Evolutionary conservation across 2,797 vertebrate species (phyloP).

Genomic region (Sciaenops ocellatus): DNA sequence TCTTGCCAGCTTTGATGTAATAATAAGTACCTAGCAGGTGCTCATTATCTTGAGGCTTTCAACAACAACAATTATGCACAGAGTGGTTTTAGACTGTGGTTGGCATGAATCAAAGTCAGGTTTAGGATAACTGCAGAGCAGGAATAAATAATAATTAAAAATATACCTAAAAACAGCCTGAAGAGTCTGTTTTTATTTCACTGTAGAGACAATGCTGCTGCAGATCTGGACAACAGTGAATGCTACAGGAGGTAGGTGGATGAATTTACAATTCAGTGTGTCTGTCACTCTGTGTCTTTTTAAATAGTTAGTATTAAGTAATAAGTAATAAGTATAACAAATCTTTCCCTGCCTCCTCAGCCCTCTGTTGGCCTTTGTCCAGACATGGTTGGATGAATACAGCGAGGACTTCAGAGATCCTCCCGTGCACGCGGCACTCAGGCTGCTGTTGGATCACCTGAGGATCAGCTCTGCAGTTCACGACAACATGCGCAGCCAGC

Average conservation of each 20-base stretch:
- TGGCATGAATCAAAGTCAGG: slow-evolving; percentile 19
- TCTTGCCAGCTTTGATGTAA: slow-evolving; percentile 61
- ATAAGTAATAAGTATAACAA: slow-evolving; percentile 12
- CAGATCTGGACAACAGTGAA: slow-evolving; percentile 72
- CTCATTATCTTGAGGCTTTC: slow-evolving; percentile 59
- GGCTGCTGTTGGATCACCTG: slow-evolving; percentile 83
- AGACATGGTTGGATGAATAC: slow-evolving; percentile 88
- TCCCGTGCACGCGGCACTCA: slow-evolving; percentile 81
- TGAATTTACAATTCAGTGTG: not conserved
- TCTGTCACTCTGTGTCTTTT: slow-evolving; percentile 1
- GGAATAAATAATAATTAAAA: slow-evolving; percentile 40
- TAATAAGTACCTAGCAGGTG: slow-evolving; percentile 65
- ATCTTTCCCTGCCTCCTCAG: slow-evolving; percentile 51
- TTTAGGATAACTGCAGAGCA: slow-evolving; percentile 8
- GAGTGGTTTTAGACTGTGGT: slow-evolving; percentile 42
- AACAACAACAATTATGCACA: slow-evolving; percentile 63
- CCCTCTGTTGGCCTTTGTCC: slow-evolving; percentile 74
- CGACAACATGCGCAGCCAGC: slow-evolving; percentile 68
- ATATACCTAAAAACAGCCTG: not conserved
- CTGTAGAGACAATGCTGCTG: slow-evolving; percentile 73
- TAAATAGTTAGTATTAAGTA: slow-evolving; percentile 25
- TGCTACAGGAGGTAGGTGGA: slow-evolving; percentile 75
- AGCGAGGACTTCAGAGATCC: slow-evolving; percentile 88
- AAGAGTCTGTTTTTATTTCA: slow-evolving; percentile 2
- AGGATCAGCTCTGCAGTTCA: slow-evolving; percentile 75